phyloP scores from a whole-genome alignment of 2,797 vertebrate species.

The Peromyscus eremicus region DNA sequence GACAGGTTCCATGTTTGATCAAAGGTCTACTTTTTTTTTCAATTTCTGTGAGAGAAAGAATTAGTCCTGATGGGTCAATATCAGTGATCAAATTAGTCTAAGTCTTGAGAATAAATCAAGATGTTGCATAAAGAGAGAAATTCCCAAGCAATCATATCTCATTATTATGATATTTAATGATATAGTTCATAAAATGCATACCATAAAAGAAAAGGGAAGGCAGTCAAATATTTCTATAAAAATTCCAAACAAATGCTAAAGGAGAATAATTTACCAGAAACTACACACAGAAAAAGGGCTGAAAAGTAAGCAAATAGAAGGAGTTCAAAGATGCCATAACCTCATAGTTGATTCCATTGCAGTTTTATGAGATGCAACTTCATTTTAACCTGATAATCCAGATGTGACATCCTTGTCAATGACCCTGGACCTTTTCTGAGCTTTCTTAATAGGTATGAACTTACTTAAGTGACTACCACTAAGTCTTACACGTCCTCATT shows the following conservation, averaged over 20 bases:
- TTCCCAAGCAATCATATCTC: neutral
- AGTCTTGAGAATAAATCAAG: constrained; percentile 11
- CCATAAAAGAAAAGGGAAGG: neutral
- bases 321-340: neutral
- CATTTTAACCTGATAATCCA: neutral
- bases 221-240: neutral
- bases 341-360: neutral
- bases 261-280: neutral
- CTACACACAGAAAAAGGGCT: neutral
- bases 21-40: neutral
- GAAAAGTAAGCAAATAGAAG: constrained; percentile 7
- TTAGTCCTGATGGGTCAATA: neutral
- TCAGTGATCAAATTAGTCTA: constrained; percentile 28
- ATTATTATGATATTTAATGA: neutral
- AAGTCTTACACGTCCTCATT: neutral
- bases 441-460: neutral
- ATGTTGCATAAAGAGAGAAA: neutral
- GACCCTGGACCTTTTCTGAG: neutral
- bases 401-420: neutral
- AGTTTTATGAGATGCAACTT: neutral
- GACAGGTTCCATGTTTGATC: neutral
- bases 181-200: constrained; percentile 20
- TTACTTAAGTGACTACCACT: neutral
- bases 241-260: neutral
- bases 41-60: neutral